These are phyloP conservation scores for Rhinoderma darwinii DNA, from an alignment of 2,113 vertebrate genomes.

Conservation along the genomic window DNA sequence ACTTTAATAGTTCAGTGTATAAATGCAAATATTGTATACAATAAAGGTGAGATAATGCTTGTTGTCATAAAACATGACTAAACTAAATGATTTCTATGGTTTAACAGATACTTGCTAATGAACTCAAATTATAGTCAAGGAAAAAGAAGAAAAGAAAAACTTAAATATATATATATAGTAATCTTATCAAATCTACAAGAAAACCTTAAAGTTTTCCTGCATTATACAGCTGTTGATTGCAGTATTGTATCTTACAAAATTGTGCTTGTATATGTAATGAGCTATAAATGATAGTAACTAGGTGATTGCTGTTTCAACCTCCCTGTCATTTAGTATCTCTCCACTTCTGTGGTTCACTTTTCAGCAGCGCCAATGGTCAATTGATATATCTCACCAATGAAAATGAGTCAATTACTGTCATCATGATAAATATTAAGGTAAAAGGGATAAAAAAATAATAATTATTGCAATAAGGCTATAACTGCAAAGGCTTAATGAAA, in stretches of 20 bases:
- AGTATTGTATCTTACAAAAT: slow-evolving; percentile 32
- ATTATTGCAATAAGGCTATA: not conserved
- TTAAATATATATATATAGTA: not conserved
- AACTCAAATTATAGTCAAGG: slow-evolving; percentile 48
- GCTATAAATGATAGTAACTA: slow-evolving; percentile 24
- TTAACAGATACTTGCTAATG: slow-evolving; percentile 50
- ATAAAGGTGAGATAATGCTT: not conserved
- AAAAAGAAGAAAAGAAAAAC: too few relatives aligned
- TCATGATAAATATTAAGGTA: not conserved
- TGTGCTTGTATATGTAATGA: slow-evolving; percentile 30
- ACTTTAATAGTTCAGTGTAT: not conserved
- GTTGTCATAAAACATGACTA: not conserved
- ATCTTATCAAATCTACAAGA: slow-evolving; percentile 51
- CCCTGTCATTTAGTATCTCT: not conserved
- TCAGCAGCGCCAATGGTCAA: slow-evolving; percentile 23
- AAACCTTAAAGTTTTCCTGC: slow-evolving; percentile 16
- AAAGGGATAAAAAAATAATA: not conserved
- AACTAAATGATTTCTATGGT: slow-evolving; percentile 10
- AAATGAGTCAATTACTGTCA: not conserved
- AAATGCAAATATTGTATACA: slow-evolving; percentile 17
- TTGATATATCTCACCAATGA: slow-evolving; percentile 32
- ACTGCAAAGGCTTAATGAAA: not conserved
- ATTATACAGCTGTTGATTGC: slow-evolving; percentile 46
- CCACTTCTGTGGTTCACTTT: not conserved
- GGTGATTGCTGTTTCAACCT: slow-evolving; percentile 1